Base-by-base conservation (phyloP, 1,140 invertebrate species). In the Choristoneura fumiferana region DNA sequence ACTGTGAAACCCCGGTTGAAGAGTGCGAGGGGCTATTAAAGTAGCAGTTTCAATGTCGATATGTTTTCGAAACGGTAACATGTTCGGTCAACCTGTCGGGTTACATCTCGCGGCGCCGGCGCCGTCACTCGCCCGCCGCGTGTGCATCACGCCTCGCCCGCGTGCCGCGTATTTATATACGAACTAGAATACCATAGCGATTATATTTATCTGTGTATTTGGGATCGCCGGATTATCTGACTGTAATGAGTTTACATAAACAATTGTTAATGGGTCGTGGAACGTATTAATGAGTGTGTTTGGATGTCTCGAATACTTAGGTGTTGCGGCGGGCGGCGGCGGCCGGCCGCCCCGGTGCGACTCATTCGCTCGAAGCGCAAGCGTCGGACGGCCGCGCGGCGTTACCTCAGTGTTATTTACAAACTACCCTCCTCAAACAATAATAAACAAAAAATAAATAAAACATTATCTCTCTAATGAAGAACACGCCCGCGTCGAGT, bases 121-220 rank as follows among this genome's bases (percentile, higher is more conserved):
- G 73, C 78, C 76, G 74, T 72, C 83, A 83, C 76, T 63, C 74
- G 56, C 14, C 8, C 63, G 45, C 53, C 70, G 67, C 76, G 76
- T 84, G 81, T 67, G 49, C 62, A 73, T 74, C 84, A 87, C 80
- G 80, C 74, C 39, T 12, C 17, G 37, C 9, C 45, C 13, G 58
- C 81, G 75, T 84, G 81, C 56, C 36, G 54, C 60, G 71, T 78
- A 76, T 80, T 76, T 81, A 79, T 78, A 80, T 66, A 62, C 59
- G 53, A 38, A 67, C 45, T 35, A 34, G 43, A 63, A 69, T 63
- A 53, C 62, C n/a, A n/a, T 63, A 40, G 39, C 58, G 54, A 49
- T 64, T 64, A 49, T 34, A 58, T 64, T 69, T 34, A 65, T 52
- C n/a, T 18, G 38, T 61, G 63, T 78, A 78, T 82, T 63, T 54